Conservation (phyloP, 1,140 invertebrate genomes). For the Macrobrachium rosenbergii region DNA sequence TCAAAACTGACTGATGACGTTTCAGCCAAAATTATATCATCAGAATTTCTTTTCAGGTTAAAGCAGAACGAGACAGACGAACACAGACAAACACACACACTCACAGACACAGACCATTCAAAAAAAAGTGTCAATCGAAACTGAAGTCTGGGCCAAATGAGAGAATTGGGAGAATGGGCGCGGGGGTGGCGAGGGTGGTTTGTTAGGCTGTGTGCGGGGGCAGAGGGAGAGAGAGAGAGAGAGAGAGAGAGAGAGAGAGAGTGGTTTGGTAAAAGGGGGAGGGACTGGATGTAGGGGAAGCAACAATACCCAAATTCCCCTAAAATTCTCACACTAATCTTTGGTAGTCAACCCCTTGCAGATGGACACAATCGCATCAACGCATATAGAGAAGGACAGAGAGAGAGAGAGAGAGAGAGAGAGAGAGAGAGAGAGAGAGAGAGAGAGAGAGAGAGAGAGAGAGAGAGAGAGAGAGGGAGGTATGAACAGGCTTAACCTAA, state of each 20-base stretch:
- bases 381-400: background rate
- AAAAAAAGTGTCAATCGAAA: background rate
- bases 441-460: no score
- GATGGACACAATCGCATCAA: conserved; percentile 18
- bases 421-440: background rate
- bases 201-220: background rate
- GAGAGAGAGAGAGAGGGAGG: no score
- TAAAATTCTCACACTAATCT: conserved; percentile 56
- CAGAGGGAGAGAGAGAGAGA: background rate
- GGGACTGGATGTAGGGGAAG: background rate
- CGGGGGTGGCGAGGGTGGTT: conserved; percentile 10
- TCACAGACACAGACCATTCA: background rate
- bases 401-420: background rate
- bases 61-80: background rate
- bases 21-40: no score
- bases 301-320: conserved; percentile 48
- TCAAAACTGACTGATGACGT: no score
- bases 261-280: background rate
- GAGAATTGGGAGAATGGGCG: background rate
- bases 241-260: background rate
- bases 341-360: conserved; percentile 48
- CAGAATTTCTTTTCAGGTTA: no score
- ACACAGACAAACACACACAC: background rate
- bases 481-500: no score
- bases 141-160: background rate